Percentiles rank a stretch among this genome's conserved stretches.
These are phyloP conservation scores for Cyclura pinguis DNA, from an alignment of 2,797 vertebrate species.

Conservation along the genomic window DNA sequence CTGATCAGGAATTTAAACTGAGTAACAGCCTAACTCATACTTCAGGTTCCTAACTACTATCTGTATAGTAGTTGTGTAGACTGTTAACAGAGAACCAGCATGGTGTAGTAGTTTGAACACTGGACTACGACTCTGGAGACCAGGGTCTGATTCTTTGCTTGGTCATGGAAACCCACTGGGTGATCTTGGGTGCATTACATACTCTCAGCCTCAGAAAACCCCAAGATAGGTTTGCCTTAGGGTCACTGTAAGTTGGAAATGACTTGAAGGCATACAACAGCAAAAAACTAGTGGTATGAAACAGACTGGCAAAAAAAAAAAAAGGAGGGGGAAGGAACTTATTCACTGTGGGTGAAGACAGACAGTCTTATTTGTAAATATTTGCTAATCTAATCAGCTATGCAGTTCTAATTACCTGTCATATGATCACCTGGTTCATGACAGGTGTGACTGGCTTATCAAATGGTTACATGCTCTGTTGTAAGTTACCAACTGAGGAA, in stretches of 20 bases:
- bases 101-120: no score
- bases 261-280: no score
- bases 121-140: no score
- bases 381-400: not conserved
- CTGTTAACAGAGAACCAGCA: no score
- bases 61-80: no score
- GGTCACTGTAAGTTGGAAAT: no score
- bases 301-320: not conserved
- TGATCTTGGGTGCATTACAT: no score
- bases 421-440: not conserved
- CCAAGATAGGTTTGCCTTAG: no score
- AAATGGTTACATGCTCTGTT: not conserved
- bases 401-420: not conserved
- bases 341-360: not conserved
- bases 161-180: no score
- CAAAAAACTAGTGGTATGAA: not conserved
- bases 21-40: not conserved
- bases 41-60: not conserved
- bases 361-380: not conserved
- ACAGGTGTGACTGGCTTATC: not conserved
- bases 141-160: no score
- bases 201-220: no score
- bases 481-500: not conserved
- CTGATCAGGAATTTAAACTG: not conserved
- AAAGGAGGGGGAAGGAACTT: not conserved